Base-by-base conservation (phyloP, 1,140 invertebrate species). In the Nephila pilipes region DNA sequence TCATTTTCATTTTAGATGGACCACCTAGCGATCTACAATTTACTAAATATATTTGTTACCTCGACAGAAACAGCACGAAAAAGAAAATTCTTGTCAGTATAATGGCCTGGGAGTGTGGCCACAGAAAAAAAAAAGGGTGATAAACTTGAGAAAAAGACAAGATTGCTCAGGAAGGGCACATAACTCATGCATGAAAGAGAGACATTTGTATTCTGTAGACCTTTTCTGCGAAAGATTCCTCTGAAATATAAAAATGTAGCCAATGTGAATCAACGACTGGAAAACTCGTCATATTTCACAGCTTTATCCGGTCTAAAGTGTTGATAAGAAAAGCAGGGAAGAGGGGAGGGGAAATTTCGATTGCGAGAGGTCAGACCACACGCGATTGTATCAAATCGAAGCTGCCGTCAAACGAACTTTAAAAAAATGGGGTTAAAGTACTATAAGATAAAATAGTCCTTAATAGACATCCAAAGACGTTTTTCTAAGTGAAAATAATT, bases 151-250 rank as follows among this genome's bases (percentile, higher is more conserved):
- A 75, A 75, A 75, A 36, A 36, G 65, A 75, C 65, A 6, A 22
- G 22, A 22, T 25, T n/a, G 10, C 22, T 25, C 63, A 36, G 32
- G 69, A 75, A 75, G 18, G 18, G 29, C 69, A 29, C 69, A 16
- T 36, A 75, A 36, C 29, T 75, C 69, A 75, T 75, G 25, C 69
- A 36, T 75, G 69, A 75, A 75, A 75, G 69, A 75, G 69, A 18
- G 14, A 18, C 29, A 75, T 75, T 75, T 75, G 69, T 75, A 75
- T 75, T 75, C 69, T 6, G 6, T 32, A 10, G 46, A 18, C 69
- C 69, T 75, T 20, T 2, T 29, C 3, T 20, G 12, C 69, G 1
- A 16, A 29, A 75, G 25, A 36, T 32, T 32, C 16, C 69, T 25
- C n/a, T 16, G 25, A 18, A 32, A 75, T 16, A 32, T 32, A 75